phyloP scores from a whole-genome alignment of 92 coral and sea anemone genomes.

The Parazoanthus darwini region DNA sequence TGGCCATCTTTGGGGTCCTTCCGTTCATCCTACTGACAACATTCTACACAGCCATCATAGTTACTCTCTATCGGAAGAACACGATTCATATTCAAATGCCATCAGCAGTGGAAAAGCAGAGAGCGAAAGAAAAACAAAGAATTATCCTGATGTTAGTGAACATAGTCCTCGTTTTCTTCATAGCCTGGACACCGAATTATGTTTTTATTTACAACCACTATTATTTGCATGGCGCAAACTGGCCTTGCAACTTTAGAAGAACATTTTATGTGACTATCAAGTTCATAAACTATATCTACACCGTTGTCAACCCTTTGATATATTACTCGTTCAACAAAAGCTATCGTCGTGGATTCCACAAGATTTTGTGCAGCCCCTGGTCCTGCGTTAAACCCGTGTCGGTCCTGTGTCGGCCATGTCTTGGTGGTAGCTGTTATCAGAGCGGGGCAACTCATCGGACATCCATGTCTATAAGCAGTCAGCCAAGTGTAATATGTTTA shows the following conservation, averaged over 20 bases:
- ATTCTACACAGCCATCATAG: neutral
- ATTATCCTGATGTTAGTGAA: neutral
- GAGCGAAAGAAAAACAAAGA: neutral
- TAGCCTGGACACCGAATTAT: neutral
- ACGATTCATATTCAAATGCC: conserved; percentile 1
- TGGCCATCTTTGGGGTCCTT: neutral
- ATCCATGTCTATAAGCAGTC: neutral
- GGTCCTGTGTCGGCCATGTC: neutral
- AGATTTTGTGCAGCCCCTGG: neutral
- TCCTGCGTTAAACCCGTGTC: neutral
- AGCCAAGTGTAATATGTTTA: neutral
- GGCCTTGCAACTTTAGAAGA: neutral
- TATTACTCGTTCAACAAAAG: conserved; percentile 13
- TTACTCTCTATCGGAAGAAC: neutral
- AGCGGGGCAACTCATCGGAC: too few relatives aligned
- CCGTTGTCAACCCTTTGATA: conserved; percentile 6
- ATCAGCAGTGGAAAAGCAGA: neutral
- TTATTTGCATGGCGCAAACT: neutral
- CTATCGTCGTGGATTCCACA: conserved; percentile 16
- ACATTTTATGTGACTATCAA: neutral
- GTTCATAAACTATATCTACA: neutral
- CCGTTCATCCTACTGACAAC: neutral
- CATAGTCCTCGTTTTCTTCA: neutral
- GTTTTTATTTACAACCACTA: neutral
- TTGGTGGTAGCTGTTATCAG: too few relatives aligned